phyloP scores from a whole-genome alignment of 2,888 invertebrate species.

The Druceiella hillmani region DNA sequence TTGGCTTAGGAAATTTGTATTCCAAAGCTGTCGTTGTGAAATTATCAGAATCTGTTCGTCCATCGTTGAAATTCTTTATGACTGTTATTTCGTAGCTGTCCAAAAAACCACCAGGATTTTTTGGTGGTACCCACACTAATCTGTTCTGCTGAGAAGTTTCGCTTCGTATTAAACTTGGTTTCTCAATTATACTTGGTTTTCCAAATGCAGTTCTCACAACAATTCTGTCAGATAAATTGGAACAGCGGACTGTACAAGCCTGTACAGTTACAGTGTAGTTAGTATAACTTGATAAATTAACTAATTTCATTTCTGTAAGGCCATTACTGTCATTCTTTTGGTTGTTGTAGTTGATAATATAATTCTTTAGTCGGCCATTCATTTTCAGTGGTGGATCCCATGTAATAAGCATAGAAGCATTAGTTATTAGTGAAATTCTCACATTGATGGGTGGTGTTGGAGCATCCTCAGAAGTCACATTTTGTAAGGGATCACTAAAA shows the following conservation, averaged over 20 bases:
- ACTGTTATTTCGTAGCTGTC: too few relatives aligned
- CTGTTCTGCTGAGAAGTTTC: too few relatives aligned
- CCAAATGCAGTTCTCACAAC: constrained; percentile 58
- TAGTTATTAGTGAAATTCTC: constrained; percentile 52
- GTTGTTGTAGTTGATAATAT: constrained; percentile 52
- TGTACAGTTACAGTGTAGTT: constrained; percentile 64
- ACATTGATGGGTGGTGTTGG: constrained; percentile 55
- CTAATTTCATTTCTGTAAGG: constrained; percentile 29
- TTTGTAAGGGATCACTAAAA: constrained; percentile 54
- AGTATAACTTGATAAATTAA: constrained; percentile 52
- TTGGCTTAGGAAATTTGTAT: constrained; percentile 12
- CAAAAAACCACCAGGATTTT: too few relatives aligned
- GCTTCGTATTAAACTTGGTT: too few relatives aligned
- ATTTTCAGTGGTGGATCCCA: constrained; percentile 65
- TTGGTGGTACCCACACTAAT: too few relatives aligned
- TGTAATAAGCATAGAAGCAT: constrained; percentile 55
- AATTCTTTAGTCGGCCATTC: constrained; percentile 70
- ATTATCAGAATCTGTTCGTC: constrained; percentile 20
- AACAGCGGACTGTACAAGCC: constrained; percentile 69
- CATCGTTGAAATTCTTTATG: constrained; percentile 25
- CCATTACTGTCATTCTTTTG: constrained; percentile 19
- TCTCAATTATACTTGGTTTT: constrained; percentile 45
- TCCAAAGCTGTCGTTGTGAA: constrained; percentile 26
- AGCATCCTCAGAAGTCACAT: constrained; percentile 67
- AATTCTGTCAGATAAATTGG: constrained; percentile 48